Evolutionary conservation across 2,113 vertebrate species (phyloP).

Genomic region (Pongo abelii): DNA sequence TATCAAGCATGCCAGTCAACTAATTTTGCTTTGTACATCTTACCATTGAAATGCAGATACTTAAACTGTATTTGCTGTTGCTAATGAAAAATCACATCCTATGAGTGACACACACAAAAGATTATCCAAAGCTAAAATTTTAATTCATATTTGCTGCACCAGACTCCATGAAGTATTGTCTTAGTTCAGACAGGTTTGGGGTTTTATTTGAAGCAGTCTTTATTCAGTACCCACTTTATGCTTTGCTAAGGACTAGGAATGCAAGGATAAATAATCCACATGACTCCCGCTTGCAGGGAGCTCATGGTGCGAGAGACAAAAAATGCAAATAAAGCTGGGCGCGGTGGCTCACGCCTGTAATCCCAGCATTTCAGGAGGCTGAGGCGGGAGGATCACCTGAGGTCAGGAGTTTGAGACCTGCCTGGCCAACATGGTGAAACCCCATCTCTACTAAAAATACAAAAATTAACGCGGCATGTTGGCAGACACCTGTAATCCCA

Average conservation of each 20-base stretch:
- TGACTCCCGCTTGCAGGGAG: not conserved
- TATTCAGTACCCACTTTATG: not conserved
- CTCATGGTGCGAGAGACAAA: not conserved
- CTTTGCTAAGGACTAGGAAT: not conserved
- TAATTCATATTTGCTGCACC: not conserved
- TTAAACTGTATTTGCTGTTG: not conserved
- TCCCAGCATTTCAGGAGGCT: no score
- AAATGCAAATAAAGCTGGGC: not conserved
- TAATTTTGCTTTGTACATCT: not conserved
- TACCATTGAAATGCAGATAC: not conserved
- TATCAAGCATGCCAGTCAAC: not conserved
- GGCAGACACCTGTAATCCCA: no score
- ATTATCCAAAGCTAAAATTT: not conserved
- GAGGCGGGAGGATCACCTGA: no score
- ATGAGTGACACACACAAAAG: not conserved
- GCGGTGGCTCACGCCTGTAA: no score
- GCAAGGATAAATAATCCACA: not conserved
- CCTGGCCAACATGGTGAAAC: no score
- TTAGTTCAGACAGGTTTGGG: not conserved
- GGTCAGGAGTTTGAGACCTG: no score
- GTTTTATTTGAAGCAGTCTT: not conserved
- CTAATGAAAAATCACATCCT: not conserved
- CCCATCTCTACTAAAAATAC: not conserved
- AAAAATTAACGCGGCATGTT: no score
- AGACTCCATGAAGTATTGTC: not conserved